Evolutionary conservation across 1,140 invertebrate species (phyloP).

Genomic region (Conus betulinus): DNA sequence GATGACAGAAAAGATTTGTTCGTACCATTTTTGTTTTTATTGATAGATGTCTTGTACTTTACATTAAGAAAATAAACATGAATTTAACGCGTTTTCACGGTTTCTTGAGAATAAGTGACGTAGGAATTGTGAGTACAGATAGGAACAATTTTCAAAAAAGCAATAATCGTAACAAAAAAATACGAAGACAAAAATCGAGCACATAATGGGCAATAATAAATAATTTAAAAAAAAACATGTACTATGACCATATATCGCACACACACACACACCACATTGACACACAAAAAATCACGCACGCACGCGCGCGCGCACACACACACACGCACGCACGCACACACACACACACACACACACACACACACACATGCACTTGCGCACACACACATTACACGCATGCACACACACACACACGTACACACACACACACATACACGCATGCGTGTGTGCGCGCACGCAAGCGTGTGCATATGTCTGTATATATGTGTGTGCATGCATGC

Average conservation of each 20-base stretch:
- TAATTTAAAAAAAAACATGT: background rate
- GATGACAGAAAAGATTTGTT: background rate
- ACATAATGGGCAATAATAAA: background rate
- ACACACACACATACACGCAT: background rate
- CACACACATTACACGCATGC: background rate
- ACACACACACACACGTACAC: background rate
- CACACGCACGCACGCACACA: background rate
- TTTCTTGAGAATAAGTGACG: conserved; percentile 30
- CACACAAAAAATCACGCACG: no score
- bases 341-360: conserved; percentile 18
- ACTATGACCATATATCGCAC: no score
- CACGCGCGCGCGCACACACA: no score
- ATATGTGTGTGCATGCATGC: background rate
- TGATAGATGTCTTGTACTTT: background rate
- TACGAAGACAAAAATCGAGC: conserved; percentile 1
- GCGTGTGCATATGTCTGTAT: background rate
- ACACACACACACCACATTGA: no score
- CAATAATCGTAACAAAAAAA: no score
- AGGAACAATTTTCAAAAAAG: conserved; percentile 23
- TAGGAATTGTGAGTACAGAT: background rate
- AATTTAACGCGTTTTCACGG: background rate
- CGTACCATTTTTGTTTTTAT: background rate
- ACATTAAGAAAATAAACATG: background rate
- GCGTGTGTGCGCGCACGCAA: background rate
- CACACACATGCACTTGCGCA: background rate